Base-by-base conservation (phyloP, 2,888 invertebrate genomes). In the Sphecodes monilicornis region DNA sequence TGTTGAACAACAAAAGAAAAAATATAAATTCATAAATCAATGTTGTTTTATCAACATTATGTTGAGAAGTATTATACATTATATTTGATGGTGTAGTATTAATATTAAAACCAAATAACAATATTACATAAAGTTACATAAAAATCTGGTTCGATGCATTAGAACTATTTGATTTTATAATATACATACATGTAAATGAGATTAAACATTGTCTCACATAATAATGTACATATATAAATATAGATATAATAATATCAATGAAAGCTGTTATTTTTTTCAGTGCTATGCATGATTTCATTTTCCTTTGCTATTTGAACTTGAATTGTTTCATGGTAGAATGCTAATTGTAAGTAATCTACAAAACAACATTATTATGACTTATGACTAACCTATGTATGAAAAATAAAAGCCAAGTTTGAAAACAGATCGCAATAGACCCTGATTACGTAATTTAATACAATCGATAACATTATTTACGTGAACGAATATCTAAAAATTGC, bases 11-110 rank as follows among this genome's bases (percentile, higher is more conserved):
- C n/a, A 43, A 36, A 64, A 70, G 54, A 36, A 69, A 39, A 72
- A n/a, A 54, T 76, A 84, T 82, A 76, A 81, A 81, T 78, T 76
- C 69, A 76, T 66, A 78, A 86, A 43, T 78, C 76, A 70, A 76
- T 80, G 50, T 60, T 77, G 75, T 70, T 75, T 72, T 70, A 76
- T 81, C 82, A 80, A 82, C 60, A 66, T 76, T 26, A 80, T 41
- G 57, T 50, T 74, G 71, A 77, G 22, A 18, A 76, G 57, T 76
- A 85, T 80, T 50, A n/a, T 64, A 77, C 64, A 78, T 75, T 54
- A 70, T 54, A 26, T 57, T 39, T 26, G 18, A 43, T 54, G 46
- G 32, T 82, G 60, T 78, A 18, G 66, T 68, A 76, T 54, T 68
- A 69, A 72, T 54, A 36, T 46, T 36, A 64, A 50, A 10, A 43